Base-by-base conservation (phyloP, 1,140 invertebrate species). In the Apolygus lucorum region DNA sequence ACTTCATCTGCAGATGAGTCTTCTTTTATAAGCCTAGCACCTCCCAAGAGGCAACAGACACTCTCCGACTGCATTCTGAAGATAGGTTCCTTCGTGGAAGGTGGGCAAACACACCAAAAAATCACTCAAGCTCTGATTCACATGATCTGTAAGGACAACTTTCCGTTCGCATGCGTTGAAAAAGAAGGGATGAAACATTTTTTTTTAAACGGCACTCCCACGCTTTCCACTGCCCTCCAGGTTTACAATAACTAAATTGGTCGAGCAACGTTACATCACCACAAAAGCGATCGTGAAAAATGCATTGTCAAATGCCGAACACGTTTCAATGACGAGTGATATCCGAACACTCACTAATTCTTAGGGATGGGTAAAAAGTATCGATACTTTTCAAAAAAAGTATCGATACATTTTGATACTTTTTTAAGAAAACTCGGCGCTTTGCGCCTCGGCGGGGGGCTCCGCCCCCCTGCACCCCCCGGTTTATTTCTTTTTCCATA, bases 161-260 rank as follows among this genome's bases (percentile, higher is more conserved):
- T 62, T 21, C 54, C 54, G 24, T 62, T 62, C 17, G 17, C 54
- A 62, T 62, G 54, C 24, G 54, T 62, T 21, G 54, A 62, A n/a
- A 62, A 62, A 25, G 17, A n/a, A 11, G 54, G 54, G 54, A 21
- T 62, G 54, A n/a, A 25, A 25, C 17, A 62, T 11, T 62, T 62
- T 62, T n/a, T 62, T n/a, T 25, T 11, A 62, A 62, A 25, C 24
- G 54, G 54, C 54, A 21, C 17, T 25, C 24, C 54, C 54, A n/a
- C 54, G 54, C 17, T 62, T 62, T 25, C 4, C 4, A 25, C 24
- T 62, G 8, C 54, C 54, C 4, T 21, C 17, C 24, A n/a, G 54
- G 21, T 4, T 25, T 4, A 62, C 54, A 11, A 25, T 62, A 21
- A 62, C 54, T 21, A 62, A 62, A 25, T 25, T 62, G 17, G 54